These are phyloP conservation scores for Archilochus colubris DNA, from an alignment of 2,113 vertebrate species.

Conservation along the genomic window DNA sequence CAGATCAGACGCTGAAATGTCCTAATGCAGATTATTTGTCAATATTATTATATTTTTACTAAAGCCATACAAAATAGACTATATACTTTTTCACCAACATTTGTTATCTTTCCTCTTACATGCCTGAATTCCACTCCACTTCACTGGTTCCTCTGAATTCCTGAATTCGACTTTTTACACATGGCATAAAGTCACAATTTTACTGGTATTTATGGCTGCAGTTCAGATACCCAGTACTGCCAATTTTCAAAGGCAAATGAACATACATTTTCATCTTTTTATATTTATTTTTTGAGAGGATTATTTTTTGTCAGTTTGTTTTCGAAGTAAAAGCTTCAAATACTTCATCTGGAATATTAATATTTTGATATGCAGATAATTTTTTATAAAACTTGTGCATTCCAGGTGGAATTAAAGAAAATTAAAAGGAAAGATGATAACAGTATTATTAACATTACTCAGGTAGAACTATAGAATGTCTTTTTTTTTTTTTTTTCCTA, in stretches of 20 bases:
- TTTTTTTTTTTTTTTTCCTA: no score
- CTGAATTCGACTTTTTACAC: neutral
- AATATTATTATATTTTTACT: conserved; percentile 16
- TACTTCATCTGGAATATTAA: neutral
- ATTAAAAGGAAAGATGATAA: neutral
- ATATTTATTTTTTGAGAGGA: neutral
- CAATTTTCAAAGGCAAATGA: conserved; percentile 4
- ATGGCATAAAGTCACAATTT: neutral
- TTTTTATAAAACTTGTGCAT: neutral
- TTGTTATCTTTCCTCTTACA: neutral
- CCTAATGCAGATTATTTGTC: conserved; percentile 12
- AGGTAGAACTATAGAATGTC: neutral
- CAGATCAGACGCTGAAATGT: neutral
- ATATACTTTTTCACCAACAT: neutral
- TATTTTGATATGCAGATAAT: neutral
- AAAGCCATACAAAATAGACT: neutral
- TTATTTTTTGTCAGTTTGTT: neutral
- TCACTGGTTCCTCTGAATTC: neutral
- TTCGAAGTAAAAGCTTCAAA: neutral
- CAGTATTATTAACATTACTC: neutral
- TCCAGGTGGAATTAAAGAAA: neutral
- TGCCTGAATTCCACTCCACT: neutral
- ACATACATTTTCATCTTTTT: neutral
- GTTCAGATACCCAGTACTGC: neutral
- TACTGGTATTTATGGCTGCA: neutral